These are phyloP conservation scores for Anguilla japonica DNA, from an alignment of 2,113 vertebrate species.

Conservation along the genomic window DNA sequence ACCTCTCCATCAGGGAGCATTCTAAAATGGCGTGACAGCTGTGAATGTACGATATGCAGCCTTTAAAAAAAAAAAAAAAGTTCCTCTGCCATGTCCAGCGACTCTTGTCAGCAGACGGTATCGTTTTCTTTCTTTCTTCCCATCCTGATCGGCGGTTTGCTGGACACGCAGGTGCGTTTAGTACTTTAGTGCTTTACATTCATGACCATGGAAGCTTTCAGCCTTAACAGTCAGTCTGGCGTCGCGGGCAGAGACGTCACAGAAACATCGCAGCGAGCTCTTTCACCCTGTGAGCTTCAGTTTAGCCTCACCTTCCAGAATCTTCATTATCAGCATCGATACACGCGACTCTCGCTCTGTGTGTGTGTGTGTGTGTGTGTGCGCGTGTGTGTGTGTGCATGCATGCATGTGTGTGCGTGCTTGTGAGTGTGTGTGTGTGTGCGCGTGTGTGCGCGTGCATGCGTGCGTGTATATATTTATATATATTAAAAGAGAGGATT, in stretches of 20 bases:
- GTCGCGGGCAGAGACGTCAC: too few relatives aligned
- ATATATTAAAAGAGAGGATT: slow-evolving; percentile 64
- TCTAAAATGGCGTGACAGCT: slow-evolving; percentile 68
- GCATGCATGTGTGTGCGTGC: slow-evolving; percentile 27
- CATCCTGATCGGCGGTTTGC: slow-evolving; percentile 32
- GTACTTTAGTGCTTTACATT: slow-evolving; percentile 37
- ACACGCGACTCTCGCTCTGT: slow-evolving; percentile 65
- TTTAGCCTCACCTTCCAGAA: slow-evolving; percentile 62
- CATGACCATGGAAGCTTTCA: slow-evolving; percentile 59
- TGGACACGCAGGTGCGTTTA: slow-evolving; percentile 57
- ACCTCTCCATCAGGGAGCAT: slow-evolving; percentile 64
- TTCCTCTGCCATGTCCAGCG: slow-evolving; percentile 51
- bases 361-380: slow-evolving; percentile 34
- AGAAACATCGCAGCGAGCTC: slow-evolving; percentile 38
- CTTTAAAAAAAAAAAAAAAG: slow-evolving; percentile 47
- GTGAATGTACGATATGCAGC: slow-evolving; percentile 75
- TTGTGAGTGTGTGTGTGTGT: slow-evolving; percentile 40
- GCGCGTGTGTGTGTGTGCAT: background rate
- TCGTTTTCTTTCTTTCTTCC: slow-evolving; percentile 40
- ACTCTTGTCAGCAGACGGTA: slow-evolving; percentile 40
- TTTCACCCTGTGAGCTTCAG: slow-evolving; percentile 45
- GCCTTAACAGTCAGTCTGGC: slow-evolving; percentile 66
- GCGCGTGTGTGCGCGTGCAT: slow-evolving; percentile 31
- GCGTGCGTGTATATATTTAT: slow-evolving; percentile 26
- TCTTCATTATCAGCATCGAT: slow-evolving; percentile 66